Percentiles rank a stretch among this genome's conserved stretches.
Conservation (phyloP, 2,888 invertebrate species). For the Amiota communis region DNA sequence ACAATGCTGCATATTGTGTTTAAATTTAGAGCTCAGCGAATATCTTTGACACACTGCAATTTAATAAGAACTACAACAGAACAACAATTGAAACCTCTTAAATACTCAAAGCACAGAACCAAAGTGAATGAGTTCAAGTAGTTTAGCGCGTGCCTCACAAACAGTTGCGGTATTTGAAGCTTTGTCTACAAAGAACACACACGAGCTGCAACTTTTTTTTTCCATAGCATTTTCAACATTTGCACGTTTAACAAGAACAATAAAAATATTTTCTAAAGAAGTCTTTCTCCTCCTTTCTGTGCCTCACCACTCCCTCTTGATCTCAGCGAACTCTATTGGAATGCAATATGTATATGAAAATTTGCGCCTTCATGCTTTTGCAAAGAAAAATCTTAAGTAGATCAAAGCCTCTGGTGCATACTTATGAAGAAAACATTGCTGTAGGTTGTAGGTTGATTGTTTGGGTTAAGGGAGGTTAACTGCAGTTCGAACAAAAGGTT, state of each 20-base stretch:
- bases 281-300: slow-evolving; percentile 48
- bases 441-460: too few species aligned
- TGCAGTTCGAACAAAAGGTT: slow-evolving; percentile 27
- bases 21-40: slow-evolving; percentile 15
- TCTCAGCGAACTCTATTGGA: slow-evolving; percentile 58
- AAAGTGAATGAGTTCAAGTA: slow-evolving; percentile 29
- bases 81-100: slow-evolving; percentile 11
- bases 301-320: background rate
- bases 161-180: slow-evolving; percentile 21
- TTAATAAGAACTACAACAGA: background rate
- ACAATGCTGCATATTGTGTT: slow-evolving; percentile 16
- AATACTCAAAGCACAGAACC: slow-evolving; percentile 10
- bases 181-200: background rate
- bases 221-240: background rate
- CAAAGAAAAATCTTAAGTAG: slow-evolving; percentile 42
- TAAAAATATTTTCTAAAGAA: slow-evolving; percentile 43
- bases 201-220: slow-evolving; percentile 15
- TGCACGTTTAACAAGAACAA: slow-evolving; percentile 5
- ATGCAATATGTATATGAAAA: slow-evolving; percentile 61
- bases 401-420: slow-evolving; percentile 14
- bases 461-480: slow-evolving; percentile 19
- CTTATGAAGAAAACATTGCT: background rate
- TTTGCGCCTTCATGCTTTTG: slow-evolving; percentile 35
- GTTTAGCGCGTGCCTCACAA: slow-evolving; percentile 33
- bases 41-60: slow-evolving; percentile 23